A percentile compares a stretch with the other conserved stretches of the same genome.
Evolutionary conservation across 2,888 invertebrate genomes (phyloP).

Genomic region (Protonemura montana): DNA sequence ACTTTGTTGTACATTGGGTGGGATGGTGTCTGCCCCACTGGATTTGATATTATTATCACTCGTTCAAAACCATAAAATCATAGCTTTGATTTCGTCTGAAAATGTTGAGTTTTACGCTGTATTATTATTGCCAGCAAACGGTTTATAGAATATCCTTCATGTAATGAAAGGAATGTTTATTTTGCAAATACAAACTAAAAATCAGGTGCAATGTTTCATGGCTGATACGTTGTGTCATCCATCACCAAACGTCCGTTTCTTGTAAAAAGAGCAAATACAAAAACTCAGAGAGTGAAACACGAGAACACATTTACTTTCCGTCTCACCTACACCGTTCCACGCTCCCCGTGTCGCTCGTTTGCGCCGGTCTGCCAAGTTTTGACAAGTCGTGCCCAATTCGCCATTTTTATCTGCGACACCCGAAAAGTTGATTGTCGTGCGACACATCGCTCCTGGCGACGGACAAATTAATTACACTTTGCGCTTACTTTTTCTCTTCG

Average conservation of each 20-base stretch:
- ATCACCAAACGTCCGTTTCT: not conserved
- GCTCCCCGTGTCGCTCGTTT: not conserved
- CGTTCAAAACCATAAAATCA: too few relatives aligned
- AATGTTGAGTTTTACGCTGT: too few relatives aligned
- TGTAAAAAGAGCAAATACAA: not conserved
- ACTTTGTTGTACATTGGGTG: too few relatives aligned
- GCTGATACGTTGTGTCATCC: too few relatives aligned
- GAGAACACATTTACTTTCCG: not conserved
- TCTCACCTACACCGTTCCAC: not conserved
- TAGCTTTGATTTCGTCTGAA: too few relatives aligned
- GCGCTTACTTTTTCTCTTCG: conserved; percentile 12
- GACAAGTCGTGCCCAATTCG: conserved; percentile 27
- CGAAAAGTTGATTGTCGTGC: conserved; percentile 15
- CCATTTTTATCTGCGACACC: not conserved
- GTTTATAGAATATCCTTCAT: too few relatives aligned
- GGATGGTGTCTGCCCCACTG: too few relatives aligned
- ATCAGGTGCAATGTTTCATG: too few relatives aligned
- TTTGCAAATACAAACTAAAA: too few relatives aligned
- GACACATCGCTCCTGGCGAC: conserved; percentile 28
- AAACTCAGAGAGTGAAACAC: not conserved
- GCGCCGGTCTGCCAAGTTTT: conserved; percentile 7
- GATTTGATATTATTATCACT: too few relatives aligned
- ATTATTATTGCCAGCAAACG: too few relatives aligned
- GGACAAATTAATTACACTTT: conserved; percentile 40
- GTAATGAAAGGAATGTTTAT: too few relatives aligned